Conservation (phyloP, 2,888 invertebrate genomes). For the Dasypogon diadema region DNA sequence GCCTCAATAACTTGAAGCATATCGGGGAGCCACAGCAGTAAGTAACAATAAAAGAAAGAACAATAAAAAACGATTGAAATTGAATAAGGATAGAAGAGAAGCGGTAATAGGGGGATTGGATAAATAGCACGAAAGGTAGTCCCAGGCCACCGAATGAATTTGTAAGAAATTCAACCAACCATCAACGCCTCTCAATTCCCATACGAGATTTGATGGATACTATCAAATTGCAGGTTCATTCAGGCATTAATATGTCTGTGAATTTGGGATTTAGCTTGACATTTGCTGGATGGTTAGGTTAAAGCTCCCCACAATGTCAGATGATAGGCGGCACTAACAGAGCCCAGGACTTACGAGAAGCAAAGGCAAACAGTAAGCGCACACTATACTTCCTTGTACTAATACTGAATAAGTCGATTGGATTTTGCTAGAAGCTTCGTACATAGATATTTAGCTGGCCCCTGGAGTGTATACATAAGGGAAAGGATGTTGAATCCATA, state of each 20-base stretch:
- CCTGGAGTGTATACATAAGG: slow-evolving; percentile 6
- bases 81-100: slow-evolving; percentile 35
- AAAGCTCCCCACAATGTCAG: slow-evolving; percentile 52
- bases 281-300: slow-evolving; percentile 58
- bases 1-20: slow-evolving; percentile 26
- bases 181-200: slow-evolving; percentile 49
- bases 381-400: slow-evolving; percentile 1
- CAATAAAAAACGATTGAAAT: slow-evolving; percentile 46
- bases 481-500: slow-evolving; percentile 15
- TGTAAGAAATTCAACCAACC: slow-evolving; percentile 48
- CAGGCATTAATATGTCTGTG: slow-evolving; percentile 58
- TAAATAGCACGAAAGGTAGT: slow-evolving; percentile 20
- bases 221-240: slow-evolving; percentile 58
- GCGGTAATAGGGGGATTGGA: background rate
- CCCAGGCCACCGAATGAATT: slow-evolving; percentile 41
- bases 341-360: slow-evolving; percentile 31
- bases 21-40: slow-evolving; percentile 22
- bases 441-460: slow-evolving; percentile 37
- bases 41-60: slow-evolving; percentile 43
- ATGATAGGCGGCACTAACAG: background rate
- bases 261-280: slow-evolving; percentile 59
- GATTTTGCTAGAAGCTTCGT: slow-evolving; percentile 35
- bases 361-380: slow-evolving; percentile 10
- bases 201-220: slow-evolving; percentile 58
- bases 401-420: slow-evolving; percentile 45